Evolutionary conservation across 2,888 invertebrate genomes (phyloP), one percentile per base, ranked within the genome.

Genomic region (Papilio demoleus): DNA sequence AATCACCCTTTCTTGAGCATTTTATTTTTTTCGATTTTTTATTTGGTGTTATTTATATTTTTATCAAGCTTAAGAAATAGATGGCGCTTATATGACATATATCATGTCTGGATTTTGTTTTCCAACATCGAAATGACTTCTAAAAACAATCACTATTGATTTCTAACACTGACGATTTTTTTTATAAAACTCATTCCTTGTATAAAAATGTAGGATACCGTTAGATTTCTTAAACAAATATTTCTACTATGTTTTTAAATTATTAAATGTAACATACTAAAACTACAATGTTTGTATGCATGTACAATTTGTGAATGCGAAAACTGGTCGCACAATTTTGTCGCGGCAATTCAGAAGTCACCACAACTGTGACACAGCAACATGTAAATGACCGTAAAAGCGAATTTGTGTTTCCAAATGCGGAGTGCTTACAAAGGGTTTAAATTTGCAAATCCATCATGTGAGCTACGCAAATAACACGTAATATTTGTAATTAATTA

Each of bases 371-470:
- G 86, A 85, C 86, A 82, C 77, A 79, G 83, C 81, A 82, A 81
- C 80, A 88, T 92, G 92, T 89, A 92, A 92, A 92, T 92, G 84
- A 83, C 83, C 87, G 84, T 92, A 88, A 92, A 92, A 92, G 92
- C 90, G 82, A 91, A 90, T 90, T 91, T 90, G 90, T 91, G 92
- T 92, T 88, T 80, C 83, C 83, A 84, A 90, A 91, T 88, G 87
- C 88, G 82, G 83, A 89, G 81, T 87, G 89, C 87, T 90, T 91
- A 90, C 90, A 88, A 89, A 90, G 88, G 89, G 90, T 88, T 91
- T 86, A 90, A 90, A 92, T 92, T 92, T 91, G 90, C 90, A 91
- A 92, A 90, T 92, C 92, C 87, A 89, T 89, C 85, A 88, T 90
- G 88, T 83, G 81, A 86, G 83, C 86, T 82, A 85, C 84, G 86